Percentiles rank a stretch among this genome's conserved stretches.
Conservation (phyloP, 2,797 vertebrate genomes). For the Pitangus sulphuratus region DNA sequence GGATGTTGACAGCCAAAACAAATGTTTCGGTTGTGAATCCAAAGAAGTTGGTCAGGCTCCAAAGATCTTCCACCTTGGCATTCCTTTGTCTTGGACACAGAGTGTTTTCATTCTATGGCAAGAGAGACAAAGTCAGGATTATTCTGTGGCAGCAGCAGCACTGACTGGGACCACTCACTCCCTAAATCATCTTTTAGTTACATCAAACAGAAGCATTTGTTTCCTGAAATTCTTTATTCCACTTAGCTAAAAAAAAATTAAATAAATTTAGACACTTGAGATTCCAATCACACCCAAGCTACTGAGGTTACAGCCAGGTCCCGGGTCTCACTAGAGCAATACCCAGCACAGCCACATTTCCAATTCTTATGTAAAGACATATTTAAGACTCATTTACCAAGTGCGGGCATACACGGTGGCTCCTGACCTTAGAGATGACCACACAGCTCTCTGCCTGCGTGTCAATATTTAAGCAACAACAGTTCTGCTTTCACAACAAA, state of each 20-base stretch:
- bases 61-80: conserved; percentile 93
- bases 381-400: not conserved
- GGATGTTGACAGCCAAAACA: conserved; percentile 93
- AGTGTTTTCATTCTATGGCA: conserved; percentile 81
- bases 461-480: not conserved
- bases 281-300: not conserved
- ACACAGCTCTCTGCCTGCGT: not conserved
- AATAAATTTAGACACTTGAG: no score
- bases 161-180: rapidly evolving
- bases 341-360: not conserved
- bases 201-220: rapidly evolving
- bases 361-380: not conserved
- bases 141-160: not conserved
- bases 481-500: not conserved
- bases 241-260: not conserved
- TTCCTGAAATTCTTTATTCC: not conserved
- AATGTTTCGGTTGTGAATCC: conserved; percentile 95
- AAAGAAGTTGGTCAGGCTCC: conserved; percentile 95
- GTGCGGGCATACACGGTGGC: rapidly evolving
- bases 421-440: not conserved
- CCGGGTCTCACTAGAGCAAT: not conserved
- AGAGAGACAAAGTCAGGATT: not conserved
- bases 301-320: not conserved
- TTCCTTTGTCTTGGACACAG: conserved; percentile 91
- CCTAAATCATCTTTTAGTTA: not conserved